Conservation (phyloP, 2,113 vertebrate genomes). For the Colaptes auratus region DNA sequence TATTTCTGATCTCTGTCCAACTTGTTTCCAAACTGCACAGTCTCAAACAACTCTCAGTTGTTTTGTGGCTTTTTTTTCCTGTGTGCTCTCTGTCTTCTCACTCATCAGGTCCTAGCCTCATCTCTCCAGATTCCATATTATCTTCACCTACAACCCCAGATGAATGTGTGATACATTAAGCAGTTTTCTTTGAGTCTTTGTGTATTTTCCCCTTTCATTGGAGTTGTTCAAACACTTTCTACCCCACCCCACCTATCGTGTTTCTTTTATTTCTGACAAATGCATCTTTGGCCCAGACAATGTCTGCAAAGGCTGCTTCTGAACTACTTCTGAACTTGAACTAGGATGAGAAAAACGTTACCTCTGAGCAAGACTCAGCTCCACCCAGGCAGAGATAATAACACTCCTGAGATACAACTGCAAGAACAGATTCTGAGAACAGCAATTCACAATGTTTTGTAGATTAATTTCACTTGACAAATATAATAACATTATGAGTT, state of each 20-base stretch:
- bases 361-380: not conserved
- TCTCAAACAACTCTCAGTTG: not conserved
- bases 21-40: not conserved
- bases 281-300: not conserved
- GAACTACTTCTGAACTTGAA: not conserved
- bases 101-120: not conserved
- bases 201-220: not conserved
- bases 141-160: fast-evolving
- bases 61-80: not conserved
- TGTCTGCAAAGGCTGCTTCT: not conserved
- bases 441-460: not conserved
- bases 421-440: not conserved
- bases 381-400: not conserved
- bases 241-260: not conserved
- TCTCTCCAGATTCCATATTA: not conserved
- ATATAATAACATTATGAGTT: not conserved
- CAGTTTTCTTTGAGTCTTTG: not conserved
- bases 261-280: not conserved
- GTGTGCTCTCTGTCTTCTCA: not conserved
- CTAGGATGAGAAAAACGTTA: not conserved
- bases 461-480: not conserved
- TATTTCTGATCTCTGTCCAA: not conserved
- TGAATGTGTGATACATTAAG: not conserved
- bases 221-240: not conserved
- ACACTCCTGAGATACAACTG: not conserved